Percentiles rank a stretch among this genome's conserved stretches.
Conservation (phyloP, 2,888 invertebrate genomes). For the Himalopsyche anomala region DNA sequence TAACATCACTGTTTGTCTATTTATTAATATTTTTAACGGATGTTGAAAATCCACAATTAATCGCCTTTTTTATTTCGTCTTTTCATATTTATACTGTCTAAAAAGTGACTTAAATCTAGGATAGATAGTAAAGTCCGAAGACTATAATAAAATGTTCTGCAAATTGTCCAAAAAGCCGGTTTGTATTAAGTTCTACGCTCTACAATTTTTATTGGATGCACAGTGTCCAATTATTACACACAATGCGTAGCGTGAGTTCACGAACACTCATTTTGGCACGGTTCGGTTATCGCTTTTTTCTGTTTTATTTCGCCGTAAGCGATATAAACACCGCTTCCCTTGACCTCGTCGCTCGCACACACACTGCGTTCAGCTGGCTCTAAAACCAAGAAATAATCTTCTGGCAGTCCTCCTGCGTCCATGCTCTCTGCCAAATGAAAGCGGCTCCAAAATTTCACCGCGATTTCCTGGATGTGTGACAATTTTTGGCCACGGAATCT, state of each 20-base stretch:
- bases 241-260: conserved; percentile 39
- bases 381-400: conserved; percentile 39
- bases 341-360: conserved; percentile 24
- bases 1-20: too few species aligned
- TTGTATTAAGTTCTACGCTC: too few species aligned
- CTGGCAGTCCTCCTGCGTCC: conserved; percentile 55
- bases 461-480: conserved; percentile 62
- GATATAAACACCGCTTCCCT: conserved; percentile 39
- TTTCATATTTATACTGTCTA: too few species aligned
- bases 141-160: too few species aligned
- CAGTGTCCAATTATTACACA: conserved; percentile 32
- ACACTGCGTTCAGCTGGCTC: conserved; percentile 26
- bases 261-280: conserved; percentile 20
- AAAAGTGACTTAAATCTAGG: too few species aligned
- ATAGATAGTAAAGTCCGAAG: too few species aligned
- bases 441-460: conserved; percentile 61
- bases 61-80: too few species aligned
- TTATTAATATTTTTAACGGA: too few species aligned
- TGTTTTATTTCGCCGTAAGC: conserved; percentile 37
- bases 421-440: conserved; percentile 60
- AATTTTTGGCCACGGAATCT: conserved; percentile 55
- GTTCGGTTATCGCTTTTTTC: conserved; percentile 37
- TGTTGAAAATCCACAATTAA: too few species aligned
- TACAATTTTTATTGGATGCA: too few species aligned
- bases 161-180: too few species aligned